Conservation (phyloP, 2,888 invertebrate genomes). For the Hofmannophila pseudospretella region DNA sequence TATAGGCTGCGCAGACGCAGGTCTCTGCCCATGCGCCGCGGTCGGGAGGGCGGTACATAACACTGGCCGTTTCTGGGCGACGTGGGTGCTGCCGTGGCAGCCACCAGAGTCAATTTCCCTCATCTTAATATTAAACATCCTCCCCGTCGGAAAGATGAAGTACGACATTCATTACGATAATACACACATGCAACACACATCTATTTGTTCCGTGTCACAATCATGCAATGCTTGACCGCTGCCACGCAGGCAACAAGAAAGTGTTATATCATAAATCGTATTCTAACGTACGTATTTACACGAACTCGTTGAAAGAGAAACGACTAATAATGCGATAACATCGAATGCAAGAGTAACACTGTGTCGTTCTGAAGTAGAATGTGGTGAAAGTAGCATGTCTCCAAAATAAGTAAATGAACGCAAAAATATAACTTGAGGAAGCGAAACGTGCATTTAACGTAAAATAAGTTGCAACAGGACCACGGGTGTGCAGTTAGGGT, state of each 20-base stretch:
- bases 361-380: conserved; percentile 56
- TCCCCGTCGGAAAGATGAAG: conserved; percentile 65
- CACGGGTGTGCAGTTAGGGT: conserved; percentile 38
- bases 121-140: conserved; percentile 70
- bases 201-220: conserved; percentile 65
- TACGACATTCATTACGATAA: conserved; percentile 69
- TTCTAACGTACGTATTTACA: conserved; percentile 51
- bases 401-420: conserved; percentile 37
- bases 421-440: conserved; percentile 47
- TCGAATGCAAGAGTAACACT: conserved; percentile 55
- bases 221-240: conserved; percentile 63
- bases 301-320: conserved; percentile 44
- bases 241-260: conserved; percentile 30
- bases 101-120: conserved; percentile 76
- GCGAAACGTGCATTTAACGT: conserved; percentile 57
- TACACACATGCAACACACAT: conserved; percentile 77
- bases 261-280: conserved; percentile 30
- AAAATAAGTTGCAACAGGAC: conserved; percentile 29
- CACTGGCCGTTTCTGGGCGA: conserved; percentile 60
- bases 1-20: conserved; percentile 17
- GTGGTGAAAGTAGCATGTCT: conserved; percentile 49
- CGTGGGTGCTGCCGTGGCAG: conserved; percentile 52
- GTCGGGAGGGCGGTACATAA: conserved; percentile 56
- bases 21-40: not conserved
- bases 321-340: conserved; percentile 57